phyloP scores from a whole-genome alignment of 2,113 vertebrate genomes.

The Rostratula benghalensis region DNA sequence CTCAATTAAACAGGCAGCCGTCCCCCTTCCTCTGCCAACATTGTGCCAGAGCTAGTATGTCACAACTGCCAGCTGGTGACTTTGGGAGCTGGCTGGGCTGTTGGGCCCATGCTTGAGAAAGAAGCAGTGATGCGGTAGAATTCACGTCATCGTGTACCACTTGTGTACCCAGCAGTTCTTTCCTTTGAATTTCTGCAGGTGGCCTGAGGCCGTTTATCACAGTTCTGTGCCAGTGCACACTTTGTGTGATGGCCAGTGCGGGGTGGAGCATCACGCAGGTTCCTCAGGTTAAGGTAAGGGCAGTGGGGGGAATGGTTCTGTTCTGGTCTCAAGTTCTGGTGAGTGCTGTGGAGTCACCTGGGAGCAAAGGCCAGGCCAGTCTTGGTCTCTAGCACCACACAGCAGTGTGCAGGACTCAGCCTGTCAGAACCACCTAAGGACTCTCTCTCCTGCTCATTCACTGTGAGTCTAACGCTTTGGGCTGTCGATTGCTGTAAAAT shows the following conservation, averaged over 20 bases:
- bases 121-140: not conserved
- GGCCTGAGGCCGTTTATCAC: not conserved
- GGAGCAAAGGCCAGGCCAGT: not conserved
- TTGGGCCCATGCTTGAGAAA: not conserved
- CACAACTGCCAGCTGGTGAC: not conserved
- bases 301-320: not conserved
- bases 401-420: not conserved
- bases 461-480: not conserved
- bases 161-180: not conserved
- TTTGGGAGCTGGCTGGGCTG: not conserved
- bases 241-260: fast-evolving
- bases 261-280: fast-evolving
- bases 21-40: fast-evolving
- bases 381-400: not conserved
- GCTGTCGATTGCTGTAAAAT: not conserved
- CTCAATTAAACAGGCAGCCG: not conserved
- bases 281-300: not conserved
- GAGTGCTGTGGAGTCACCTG: not conserved
- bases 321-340: not conserved
- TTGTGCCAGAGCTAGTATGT: not conserved
- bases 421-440: fast-evolving
- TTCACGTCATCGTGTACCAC: fast-evolving
- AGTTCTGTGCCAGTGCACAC: fast-evolving
- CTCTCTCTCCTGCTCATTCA: not conserved
- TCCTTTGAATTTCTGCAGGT: not conserved